A percentile compares a stretch with the other conserved stretches of the same genome.
Evolutionary conservation across 2,797 vertebrate species (phyloP).

Genomic region (Gastrophryne carolinensis): DNA sequence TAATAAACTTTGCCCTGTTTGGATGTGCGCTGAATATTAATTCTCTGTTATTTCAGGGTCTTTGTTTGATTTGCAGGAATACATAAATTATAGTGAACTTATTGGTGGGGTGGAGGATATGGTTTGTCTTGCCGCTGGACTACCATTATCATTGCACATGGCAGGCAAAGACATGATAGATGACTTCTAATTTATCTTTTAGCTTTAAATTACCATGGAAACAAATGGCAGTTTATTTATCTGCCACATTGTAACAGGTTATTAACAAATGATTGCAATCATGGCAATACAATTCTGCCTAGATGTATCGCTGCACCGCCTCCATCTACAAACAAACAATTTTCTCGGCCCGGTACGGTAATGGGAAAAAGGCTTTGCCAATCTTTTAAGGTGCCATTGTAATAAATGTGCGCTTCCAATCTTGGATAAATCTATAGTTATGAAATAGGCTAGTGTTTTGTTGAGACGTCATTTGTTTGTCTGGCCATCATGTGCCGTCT

Average conservation of each 20-base stretch:
- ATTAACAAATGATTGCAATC: slow-evolving; percentile 29
- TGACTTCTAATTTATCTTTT: slow-evolving; percentile 17
- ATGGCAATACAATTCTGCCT: not conserved
- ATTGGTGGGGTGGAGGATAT: not conserved
- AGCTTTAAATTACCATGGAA: slow-evolving; percentile 26
- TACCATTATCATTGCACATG: not conserved
- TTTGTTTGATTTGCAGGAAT: not conserved
- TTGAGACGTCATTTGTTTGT: slow-evolving; percentile 13
- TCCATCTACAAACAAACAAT: slow-evolving; percentile 32
- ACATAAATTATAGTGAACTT: slow-evolving; percentile 4
- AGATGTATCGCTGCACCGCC: slow-evolving; percentile 23
- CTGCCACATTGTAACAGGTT: slow-evolving; percentile 9
- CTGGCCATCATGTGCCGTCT: slow-evolving; percentile 24
- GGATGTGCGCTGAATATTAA: slow-evolving; percentile 6
- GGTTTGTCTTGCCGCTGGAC: not conserved
- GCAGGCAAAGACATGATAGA: not conserved
- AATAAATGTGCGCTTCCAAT: slow-evolving; percentile 27
- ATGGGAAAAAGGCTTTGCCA: not conserved
- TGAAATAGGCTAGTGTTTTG: slow-evolving; percentile 23
- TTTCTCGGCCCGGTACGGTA: not conserved
- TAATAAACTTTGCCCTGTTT: slow-evolving; percentile 18
- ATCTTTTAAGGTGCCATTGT: slow-evolving; percentile 21
- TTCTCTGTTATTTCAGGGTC: slow-evolving; percentile 6
- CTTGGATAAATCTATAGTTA: slow-evolving; percentile 30
- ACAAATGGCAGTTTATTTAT: slow-evolving; percentile 37